Base-by-base conservation (phyloP, 2,113 vertebrate species). In the Notechis scutatus region DNA sequence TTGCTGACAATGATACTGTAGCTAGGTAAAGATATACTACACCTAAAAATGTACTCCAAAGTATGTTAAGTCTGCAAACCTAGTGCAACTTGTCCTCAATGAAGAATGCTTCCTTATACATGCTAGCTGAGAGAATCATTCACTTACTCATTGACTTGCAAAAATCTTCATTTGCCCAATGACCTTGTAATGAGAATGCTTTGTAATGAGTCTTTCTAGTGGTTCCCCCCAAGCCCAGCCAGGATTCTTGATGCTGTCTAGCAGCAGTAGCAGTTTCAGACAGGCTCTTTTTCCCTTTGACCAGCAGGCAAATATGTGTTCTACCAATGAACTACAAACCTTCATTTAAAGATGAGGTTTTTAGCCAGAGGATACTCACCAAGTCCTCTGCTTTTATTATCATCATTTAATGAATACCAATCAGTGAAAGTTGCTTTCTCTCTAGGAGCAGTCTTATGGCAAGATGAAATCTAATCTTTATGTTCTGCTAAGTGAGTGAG, bases 401-500 rank as follows among this genome's bases (percentile, higher is more conserved):
- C 10, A 50, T 85, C 3, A 15, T 50, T 61, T 29, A 20, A 26
- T 88, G 26, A 15, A n/a, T 21, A 24, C 64, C 24, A 54, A 15
- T 88, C 86, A 88, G 86, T 57, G 14, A 50, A 50, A 2, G 42
- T 74, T 64, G 55, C 8, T 69, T 50, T 42, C 52, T 85, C 42
- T 14, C 26, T 57, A 54, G 59, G n/a, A 56, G 54, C 29, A 59
- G 59, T 55, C 47, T 91, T 87, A 57, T 45, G 23, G 20, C 47
- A 45, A 59, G 42, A 59, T 61, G 93, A 89, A 89, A 69, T 42
- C 55, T 85, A 29, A 59, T 93, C 6, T 0, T 57, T 42, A 74
- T 85, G 91, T 59, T 94, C 85, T 94, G 91, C 94, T 92, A 87
- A 47, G 90, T 47, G 21, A 12, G 85, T 95, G 89, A 94, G 94